A percentile compares a stretch with the other conserved stretches of the same genome.
phyloP scores from a whole-genome alignment of 2,797 vertebrate species.

The Sebastes aleutianus region DNA sequence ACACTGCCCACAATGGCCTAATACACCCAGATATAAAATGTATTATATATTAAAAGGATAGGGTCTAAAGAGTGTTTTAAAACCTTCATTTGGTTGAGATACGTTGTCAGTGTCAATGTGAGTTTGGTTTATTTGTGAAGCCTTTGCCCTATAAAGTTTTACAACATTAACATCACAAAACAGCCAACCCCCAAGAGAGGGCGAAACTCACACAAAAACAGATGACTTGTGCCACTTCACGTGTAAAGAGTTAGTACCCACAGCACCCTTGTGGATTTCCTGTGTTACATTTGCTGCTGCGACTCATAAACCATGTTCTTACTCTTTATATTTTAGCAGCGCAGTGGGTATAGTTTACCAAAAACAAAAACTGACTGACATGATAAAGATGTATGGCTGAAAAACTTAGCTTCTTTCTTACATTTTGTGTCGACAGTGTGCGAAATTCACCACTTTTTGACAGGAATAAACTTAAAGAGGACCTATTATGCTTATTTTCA shows the following conservation, averaged over 20 bases:
- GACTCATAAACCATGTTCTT: not conserved
- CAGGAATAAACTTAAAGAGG: not conserved
- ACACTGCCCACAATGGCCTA: not conserved
- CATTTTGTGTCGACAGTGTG: not conserved
- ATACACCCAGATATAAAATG: not conserved
- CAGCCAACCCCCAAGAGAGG: not conserved
- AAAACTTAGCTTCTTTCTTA: not conserved
- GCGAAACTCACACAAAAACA: accelerated
- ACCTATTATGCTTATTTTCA: no score
- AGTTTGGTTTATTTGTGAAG: not conserved
- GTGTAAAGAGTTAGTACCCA: not conserved
- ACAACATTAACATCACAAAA: not conserved
- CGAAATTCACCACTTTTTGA: not conserved
- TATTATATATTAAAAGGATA: not conserved
- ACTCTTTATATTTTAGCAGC: not conserved
- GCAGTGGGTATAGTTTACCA: not conserved
- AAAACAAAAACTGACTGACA: not conserved
- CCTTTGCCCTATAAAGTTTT: not conserved
- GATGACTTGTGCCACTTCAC: not conserved
- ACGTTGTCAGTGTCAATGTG: accelerated
- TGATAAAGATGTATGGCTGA: not conserved
- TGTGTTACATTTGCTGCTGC: constrained; percentile 16
- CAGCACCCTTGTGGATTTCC: constrained; percentile 33
- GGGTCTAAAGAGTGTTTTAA: not conserved
- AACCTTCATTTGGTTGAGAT: not conserved